Conservation (phyloP, 1,140 invertebrate species). For the Ephestia elutella region DNA sequence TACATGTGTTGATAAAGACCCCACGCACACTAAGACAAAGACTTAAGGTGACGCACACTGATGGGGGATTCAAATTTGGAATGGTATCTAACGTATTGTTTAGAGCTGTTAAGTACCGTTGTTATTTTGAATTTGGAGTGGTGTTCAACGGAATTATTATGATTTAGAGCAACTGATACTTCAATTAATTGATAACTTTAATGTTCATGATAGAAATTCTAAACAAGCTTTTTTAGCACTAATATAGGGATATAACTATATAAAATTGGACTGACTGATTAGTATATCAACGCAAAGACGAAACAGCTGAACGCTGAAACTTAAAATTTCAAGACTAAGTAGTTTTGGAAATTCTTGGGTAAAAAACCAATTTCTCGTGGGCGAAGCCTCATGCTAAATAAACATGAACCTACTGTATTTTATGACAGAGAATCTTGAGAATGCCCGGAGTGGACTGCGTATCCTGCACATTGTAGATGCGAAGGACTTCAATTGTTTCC, state of each 20-base stretch:
- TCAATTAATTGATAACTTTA: background rate
- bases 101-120: constrained; percentile 5
- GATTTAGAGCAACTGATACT: no score
- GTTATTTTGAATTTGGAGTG: background rate
- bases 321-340: no score
- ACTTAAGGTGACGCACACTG: constrained; percentile 8
- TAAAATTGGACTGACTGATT: no score
- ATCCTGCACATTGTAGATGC: background rate
- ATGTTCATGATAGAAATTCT: no score
- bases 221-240: no score
- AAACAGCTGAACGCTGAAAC: no score
- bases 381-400: background rate
- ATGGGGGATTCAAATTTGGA: background rate
- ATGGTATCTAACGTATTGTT: background rate
- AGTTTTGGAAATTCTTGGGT: no score
- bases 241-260: no score
- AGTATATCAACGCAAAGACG: no score
- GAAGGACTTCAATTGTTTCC: background rate
- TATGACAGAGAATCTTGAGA: background rate
- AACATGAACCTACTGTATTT: background rate
- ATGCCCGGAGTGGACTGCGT: background rate
- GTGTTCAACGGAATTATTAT: no score
- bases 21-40: constrained; percentile 28
- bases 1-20: constrained; percentile 69
- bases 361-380: no score